phyloP scores from a whole-genome alignment of 2,113 vertebrate species.

The Agelaius phoeniceus region DNA sequence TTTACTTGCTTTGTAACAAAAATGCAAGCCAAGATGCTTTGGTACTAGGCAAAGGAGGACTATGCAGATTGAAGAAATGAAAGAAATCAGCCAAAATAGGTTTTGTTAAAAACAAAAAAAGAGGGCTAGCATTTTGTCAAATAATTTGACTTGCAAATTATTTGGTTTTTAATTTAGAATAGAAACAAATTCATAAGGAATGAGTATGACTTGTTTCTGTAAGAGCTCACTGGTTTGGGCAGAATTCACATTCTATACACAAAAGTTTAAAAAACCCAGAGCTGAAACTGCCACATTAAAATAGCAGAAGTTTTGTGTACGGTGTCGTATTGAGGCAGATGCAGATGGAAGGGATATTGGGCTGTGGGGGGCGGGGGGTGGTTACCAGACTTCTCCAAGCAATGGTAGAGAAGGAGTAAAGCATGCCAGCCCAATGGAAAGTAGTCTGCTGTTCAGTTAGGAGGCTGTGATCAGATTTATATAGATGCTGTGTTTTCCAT shows the following conservation, averaged over 20 bases:
- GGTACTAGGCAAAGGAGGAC: background rate
- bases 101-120: background rate
- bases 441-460: background rate
- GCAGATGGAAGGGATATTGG: fast-evolving
- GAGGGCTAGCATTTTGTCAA: background rate
- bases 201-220: background rate
- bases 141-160: background rate
- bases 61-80: background rate
- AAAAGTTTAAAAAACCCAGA: background rate
- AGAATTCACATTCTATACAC: background rate
- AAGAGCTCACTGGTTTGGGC: background rate
- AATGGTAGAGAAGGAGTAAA: background rate
- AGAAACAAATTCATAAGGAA: background rate
- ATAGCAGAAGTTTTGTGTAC: background rate
- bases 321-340: background rate
- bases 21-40: background rate
- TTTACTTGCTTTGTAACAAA: background rate
- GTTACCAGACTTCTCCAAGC: background rate
- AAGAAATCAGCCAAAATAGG: background rate
- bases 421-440: background rate
- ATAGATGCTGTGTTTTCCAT: background rate
- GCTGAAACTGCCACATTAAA: background rate
- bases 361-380: too few relatives aligned
- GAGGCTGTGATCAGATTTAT: background rate
- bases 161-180: background rate